Percentiles rank a stretch among this genome's conserved stretches.
Evolutionary conservation across 1,140 invertebrate genomes (phyloP).

Genomic region (Diorhabda elongata): DNA sequence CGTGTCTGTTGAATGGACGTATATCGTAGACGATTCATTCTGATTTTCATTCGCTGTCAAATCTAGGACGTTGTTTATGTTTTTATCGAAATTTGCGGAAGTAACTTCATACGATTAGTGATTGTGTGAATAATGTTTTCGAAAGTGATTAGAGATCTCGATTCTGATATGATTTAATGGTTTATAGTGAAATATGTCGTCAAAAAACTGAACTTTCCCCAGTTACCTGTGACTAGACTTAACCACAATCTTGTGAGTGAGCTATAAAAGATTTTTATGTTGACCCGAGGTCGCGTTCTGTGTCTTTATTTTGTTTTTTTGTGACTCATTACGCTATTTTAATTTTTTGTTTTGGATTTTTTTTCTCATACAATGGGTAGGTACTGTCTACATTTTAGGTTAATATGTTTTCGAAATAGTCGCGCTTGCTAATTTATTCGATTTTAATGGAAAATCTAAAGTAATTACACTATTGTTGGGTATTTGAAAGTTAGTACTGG

Average conservation of each 20-base stretch:
- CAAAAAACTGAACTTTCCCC: conserved; percentile 16
- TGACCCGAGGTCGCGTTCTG: conserved; percentile 9
- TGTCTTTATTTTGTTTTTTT: conserved; percentile 17
- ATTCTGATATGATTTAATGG: not conserved
- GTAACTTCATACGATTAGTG: not conserved
- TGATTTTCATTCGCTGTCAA: not conserved
- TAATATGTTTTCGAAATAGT: not conserved
- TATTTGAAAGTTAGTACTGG: not conserved
- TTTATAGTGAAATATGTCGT: conserved; percentile 11
- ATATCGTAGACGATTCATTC: not conserved
- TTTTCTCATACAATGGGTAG: conserved; percentile 25
- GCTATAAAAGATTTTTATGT: conserved; percentile 12
- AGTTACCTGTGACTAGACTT: conserved; percentile 14
- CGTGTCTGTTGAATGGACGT: conserved; percentile 11
- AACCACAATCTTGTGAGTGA: conserved; percentile 12
- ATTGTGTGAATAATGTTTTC: not conserved
- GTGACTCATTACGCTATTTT: conserved; percentile 25
- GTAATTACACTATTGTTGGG: not conserved
- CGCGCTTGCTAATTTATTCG: not conserved
- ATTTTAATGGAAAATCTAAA: not conserved
- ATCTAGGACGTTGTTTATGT: conserved; percentile 14
- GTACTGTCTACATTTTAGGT: not conserved
- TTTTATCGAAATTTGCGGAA: conserved; percentile 14
- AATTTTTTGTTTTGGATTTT: conserved; percentile 3
- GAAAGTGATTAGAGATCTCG: not conserved